Evolutionary conservation across 2,888 invertebrate species (phyloP).

Genomic region (Dascillus cervinus): DNA sequence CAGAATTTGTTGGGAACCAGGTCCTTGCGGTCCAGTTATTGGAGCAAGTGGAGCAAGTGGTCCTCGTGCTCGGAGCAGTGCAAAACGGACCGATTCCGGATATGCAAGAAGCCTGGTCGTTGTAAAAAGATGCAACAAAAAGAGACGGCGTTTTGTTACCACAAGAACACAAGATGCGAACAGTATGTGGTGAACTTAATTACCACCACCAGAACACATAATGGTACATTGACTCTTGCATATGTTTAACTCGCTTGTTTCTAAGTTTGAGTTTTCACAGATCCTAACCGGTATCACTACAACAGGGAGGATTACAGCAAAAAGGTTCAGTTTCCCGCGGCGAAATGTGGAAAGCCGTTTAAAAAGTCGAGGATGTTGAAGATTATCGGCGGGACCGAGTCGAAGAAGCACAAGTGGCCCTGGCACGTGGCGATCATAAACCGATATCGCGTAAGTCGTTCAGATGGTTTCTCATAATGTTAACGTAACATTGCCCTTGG

Average conservation of each 20-base stretch:
- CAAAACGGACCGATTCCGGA: slow-evolving; percentile 68
- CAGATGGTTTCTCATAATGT: too few species aligned
- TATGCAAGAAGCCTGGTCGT: slow-evolving; percentile 63
- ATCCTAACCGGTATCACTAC: slow-evolving; percentile 9
- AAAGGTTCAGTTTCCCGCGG: slow-evolving; percentile 2
- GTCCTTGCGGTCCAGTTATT: slow-evolving; percentile 43
- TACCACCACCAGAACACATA: slow-evolving; percentile 22
- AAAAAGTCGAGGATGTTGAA: slow-evolving; percentile 50
- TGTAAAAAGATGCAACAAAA: slow-evolving; percentile 72
- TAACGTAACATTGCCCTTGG: too few species aligned
- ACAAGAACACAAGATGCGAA: slow-evolving; percentile 75
- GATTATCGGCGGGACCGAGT: slow-evolving; percentile 80
- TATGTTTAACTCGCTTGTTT: neutral
- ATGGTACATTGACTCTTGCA: slow-evolving; percentile 3
- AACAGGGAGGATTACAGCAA: slow-evolving; percentile 6
- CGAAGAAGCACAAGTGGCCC: slow-evolving; percentile 80
- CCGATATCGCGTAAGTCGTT: slow-evolving; percentile 60
- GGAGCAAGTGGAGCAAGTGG: slow-evolving; percentile 79
- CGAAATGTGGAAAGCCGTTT: slow-evolving; percentile 12
- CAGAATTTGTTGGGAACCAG: slow-evolving; percentile 31
- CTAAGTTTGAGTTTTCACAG: slow-evolving; percentile 4
- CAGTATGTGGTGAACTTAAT: slow-evolving; percentile 49
- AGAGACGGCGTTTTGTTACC: slow-evolving; percentile 80
- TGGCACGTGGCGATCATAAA: slow-evolving; percentile 93
- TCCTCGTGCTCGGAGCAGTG: slow-evolving; percentile 72